These are phyloP conservation scores for Drosophila recens DNA, from an alignment of 2,888 invertebrate genomes.

Conservation along the genomic window DNA sequence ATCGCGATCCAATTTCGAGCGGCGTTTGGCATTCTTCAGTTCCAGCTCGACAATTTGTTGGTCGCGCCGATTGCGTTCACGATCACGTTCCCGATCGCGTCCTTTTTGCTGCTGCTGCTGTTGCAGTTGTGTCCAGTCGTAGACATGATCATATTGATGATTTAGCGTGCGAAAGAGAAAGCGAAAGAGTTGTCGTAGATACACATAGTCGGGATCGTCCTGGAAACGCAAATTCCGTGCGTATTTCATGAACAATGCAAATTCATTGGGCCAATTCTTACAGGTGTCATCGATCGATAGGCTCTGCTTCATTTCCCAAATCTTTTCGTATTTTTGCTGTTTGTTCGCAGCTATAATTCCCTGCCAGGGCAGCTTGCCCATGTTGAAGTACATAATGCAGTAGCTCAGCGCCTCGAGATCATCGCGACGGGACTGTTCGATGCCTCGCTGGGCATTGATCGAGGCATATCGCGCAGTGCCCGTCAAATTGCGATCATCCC, in stretches of 20 bases:
- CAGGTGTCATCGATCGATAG: slow-evolving; percentile 98
- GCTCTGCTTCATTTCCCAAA: slow-evolving; percentile 99
- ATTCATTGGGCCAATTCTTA: slow-evolving; percentile 99
- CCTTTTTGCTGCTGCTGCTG: slow-evolving; percentile 90
- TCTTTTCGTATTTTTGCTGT: slow-evolving; percentile 99
- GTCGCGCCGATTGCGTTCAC: slow-evolving; percentile 26
- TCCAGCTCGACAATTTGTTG: slow-evolving; percentile 22
- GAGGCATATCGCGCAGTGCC: slow-evolving; percentile 98
- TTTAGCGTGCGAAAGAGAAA: slow-evolving; percentile 99
- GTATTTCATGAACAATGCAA: slow-evolving; percentile 99
- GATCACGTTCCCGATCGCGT: slow-evolving; percentile 18
- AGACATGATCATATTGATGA: slow-evolving; percentile 98
- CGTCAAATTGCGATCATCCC: slow-evolving; percentile 97
- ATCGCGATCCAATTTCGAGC: background rate
- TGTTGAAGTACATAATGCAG: slow-evolving; percentile 99
- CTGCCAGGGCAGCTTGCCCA: slow-evolving; percentile 97
- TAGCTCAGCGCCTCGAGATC: slow-evolving; percentile 99
- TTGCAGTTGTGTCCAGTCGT: slow-evolving; percentile 98
- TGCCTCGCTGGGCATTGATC: slow-evolving; percentile 99
- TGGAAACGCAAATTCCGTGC: slow-evolving; percentile 98
- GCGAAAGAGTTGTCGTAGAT: slow-evolving; percentile 92
- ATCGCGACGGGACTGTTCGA: slow-evolving; percentile 98
- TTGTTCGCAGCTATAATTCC: slow-evolving; percentile 98
- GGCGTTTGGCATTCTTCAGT: slow-evolving; percentile 6
- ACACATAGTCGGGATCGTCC: slow-evolving; percentile 99